A percentile compares a stretch with the other conserved stretches of the same genome.
Conservation (phyloP, 2,113 vertebrate genomes). For the Lagopus muta region DNA sequence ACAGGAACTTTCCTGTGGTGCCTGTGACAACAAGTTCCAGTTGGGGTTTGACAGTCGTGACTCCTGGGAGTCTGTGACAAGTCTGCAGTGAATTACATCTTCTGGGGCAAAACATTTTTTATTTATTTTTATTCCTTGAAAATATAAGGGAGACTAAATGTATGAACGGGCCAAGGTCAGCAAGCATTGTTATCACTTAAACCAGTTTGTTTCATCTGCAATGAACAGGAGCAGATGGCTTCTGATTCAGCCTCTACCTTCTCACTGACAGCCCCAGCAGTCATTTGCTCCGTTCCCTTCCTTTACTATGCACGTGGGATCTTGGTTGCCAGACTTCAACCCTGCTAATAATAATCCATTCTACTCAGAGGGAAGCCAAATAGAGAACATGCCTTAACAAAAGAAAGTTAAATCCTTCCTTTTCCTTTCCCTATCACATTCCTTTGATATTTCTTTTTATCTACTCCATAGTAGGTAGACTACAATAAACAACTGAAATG, state of each 20-base stretch:
- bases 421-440: background rate
- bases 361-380: background rate
- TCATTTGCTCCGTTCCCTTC: background rate
- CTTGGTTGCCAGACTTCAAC: background rate
- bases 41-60: background rate
- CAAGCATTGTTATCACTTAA: background rate
- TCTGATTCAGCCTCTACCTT: background rate
- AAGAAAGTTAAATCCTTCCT: background rate
- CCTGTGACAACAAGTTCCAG: background rate
- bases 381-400: background rate
- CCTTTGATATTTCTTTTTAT: background rate
- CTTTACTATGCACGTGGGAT: background rate
- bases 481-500: background rate
- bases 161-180: background rate
- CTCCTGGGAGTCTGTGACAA: background rate
- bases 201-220: background rate
- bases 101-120: background rate
- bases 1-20: background rate
- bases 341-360: conserved; percentile 4
- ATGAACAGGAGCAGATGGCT: background rate
- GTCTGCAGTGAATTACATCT: rapidly evolving
- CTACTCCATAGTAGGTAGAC: rapidly evolving
- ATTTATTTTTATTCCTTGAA: background rate
- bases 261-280: background rate
- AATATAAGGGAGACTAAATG: background rate